Conservation (phyloP, 2,113 vertebrate species). For the Noturus placidus region DNA sequence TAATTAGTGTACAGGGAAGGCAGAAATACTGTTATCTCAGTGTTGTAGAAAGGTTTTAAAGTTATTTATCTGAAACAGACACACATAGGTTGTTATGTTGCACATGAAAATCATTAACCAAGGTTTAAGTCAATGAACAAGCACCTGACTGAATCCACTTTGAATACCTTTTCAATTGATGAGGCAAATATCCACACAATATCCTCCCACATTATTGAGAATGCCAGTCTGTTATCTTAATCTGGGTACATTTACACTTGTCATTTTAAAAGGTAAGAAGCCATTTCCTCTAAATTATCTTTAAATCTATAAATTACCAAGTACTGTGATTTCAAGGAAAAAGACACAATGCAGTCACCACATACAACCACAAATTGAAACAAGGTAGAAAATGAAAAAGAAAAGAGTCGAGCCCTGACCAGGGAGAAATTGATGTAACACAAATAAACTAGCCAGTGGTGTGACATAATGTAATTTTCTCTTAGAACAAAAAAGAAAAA, state of each 20-base stretch:
- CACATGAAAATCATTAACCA: neutral
- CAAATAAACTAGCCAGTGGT: neutral
- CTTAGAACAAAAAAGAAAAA: neutral
- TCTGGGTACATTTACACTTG: neutral
- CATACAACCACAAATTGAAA: neutral
- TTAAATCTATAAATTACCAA: no score
- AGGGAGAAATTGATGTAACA: neutral
- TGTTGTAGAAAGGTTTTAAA: neutral
- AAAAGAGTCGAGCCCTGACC: neutral
- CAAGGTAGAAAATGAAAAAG: neutral
- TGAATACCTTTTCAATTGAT: neutral
- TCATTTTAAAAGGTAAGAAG: neutral
- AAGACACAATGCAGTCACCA: neutral
- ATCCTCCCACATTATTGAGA: neutral
- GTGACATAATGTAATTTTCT: neutral
- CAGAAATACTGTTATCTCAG: neutral
- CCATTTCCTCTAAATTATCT: constrained; percentile 2
- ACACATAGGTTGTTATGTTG: neutral
- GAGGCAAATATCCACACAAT: constrained; percentile 13
- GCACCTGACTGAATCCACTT: constrained; percentile 2
- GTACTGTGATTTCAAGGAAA: neutral
- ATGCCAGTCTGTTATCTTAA: neutral
- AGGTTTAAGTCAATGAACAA: neutral
- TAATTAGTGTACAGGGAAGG: neutral
- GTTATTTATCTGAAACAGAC: neutral